Percentiles rank a stretch among this genome's conserved stretches.
These are phyloP conservation scores for Byasa hedistus DNA, from an alignment of 2,888 invertebrate species.

Conservation along the genomic window DNA sequence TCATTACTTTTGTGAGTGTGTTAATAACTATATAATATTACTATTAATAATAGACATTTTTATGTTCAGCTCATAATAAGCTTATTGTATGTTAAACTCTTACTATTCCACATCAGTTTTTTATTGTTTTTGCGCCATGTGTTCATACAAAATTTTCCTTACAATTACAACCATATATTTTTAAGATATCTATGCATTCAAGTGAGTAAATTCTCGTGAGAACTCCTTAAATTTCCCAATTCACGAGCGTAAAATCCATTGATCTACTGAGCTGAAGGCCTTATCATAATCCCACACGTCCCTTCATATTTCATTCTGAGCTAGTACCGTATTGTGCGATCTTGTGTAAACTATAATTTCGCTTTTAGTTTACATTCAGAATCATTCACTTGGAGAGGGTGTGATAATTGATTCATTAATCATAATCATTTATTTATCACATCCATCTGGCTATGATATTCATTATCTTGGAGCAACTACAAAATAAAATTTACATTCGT, in stretches of 20 bases:
- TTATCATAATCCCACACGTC: constrained; percentile 78
- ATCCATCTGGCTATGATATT: too few relatives aligned
- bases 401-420: neutral
- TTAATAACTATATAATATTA: too few relatives aligned
- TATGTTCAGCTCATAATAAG: too few relatives aligned
- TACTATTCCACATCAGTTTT: too few relatives aligned
- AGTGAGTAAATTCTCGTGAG: neutral
- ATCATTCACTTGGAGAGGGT: neutral
- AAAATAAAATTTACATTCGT: too few relatives aligned
- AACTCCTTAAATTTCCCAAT: constrained; percentile 69
- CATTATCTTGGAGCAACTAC: too few relatives aligned
- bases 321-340: constrained; percentile 44
- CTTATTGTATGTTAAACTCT: too few relatives aligned
- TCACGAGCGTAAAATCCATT: constrained; percentile 73
- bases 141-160: too few relatives aligned
- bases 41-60: too few relatives aligned
- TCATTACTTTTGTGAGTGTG: too few relatives aligned
- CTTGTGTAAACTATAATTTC: constrained; percentile 20
- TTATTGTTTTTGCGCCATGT: neutral
- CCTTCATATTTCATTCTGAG: constrained; percentile 71
- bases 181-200: constrained; percentile 6
- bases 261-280: constrained; percentile 70
- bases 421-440: too few relatives aligned
- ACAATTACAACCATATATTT: neutral
- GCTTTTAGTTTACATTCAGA: constrained; percentile 36